Base-by-base conservation (phyloP, 2,888 invertebrate genomes). In the Eutolmus rufibarbis region DNA sequence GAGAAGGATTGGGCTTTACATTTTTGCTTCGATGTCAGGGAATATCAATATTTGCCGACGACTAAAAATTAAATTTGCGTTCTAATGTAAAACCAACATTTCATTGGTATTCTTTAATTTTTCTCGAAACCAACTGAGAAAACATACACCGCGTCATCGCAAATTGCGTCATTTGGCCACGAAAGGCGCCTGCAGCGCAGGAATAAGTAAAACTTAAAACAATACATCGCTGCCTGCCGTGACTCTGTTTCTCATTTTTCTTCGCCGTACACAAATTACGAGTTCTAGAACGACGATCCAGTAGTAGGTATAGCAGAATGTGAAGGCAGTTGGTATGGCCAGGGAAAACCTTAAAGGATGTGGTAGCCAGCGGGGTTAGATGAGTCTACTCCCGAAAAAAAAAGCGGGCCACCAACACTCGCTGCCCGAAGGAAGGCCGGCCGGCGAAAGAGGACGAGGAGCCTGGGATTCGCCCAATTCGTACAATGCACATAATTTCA, bases 101-200 rank as follows among this genome's bases (percentile, higher is more conserved):
- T 31, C 74, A 46, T 74, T 74, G 85, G 74, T 85, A 85, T 85
- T 85, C 85, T 85, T 85, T 51, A 37, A 85, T 85, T 85, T 85
- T 74, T 16, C 43, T n/a, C 5, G 66, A 66, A 37, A 37, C 66
- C n/a, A 23, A 7, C 82, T 57, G 82, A 82, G n/a, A 79, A 51
- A 79, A 79, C 23, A 46, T 28, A 66, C 28, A 12, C 23, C 66
- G 28, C 28, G 66, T 66, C 23, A 66, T 66, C 66, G 66, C 9
- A 14, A n/a, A 66, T 66, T 66, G 28, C 23, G 28, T 66, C 66
- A 66, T 66, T 12, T 28, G 66, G 12, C 66, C 3, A 23, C 23
- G 66, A 66, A 66, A 28, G 23, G 23, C 66, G 66, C 66, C 66
- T 19, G 66, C 66, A 66, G 66, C 28, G 28, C 66, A 28, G 16